A percentile compares a stretch with the other conserved stretches of the same genome.
Evolutionary conservation across 2,797 vertebrate species (phyloP).

Genomic region (Enteromius argenteus): DNA sequence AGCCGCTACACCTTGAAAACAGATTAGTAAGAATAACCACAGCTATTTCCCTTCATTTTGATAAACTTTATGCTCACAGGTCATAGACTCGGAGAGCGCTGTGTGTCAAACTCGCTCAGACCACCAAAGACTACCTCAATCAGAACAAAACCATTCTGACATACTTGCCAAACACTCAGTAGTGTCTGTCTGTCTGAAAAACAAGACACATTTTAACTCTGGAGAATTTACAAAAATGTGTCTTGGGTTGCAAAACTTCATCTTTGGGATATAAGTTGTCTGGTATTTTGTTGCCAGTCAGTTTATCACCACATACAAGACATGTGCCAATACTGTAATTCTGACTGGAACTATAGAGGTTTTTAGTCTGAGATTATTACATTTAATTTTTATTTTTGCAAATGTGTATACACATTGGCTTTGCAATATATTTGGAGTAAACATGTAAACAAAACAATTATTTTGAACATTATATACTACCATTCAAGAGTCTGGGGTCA

Average conservation of each 20-base stretch:
- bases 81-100: not conserved
- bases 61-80: slow-evolving; percentile 53
- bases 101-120: slow-evolving; percentile 15
- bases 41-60: slow-evolving; percentile 56
- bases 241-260: not conserved
- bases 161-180: not conserved
- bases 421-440: not conserved
- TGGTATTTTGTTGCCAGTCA: not conserved
- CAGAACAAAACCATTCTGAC: not conserved
- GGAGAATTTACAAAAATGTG: not conserved
- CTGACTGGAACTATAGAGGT: not conserved
- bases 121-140: slow-evolving; percentile 32
- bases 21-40: slow-evolving; percentile 48
- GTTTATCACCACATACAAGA: not conserved
- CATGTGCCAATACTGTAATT: not conserved
- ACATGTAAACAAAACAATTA: not conserved
- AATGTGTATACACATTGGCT: not conserved
- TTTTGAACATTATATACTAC: not conserved
- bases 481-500: not conserved
- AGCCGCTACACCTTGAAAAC: slow-evolving; percentile 42
- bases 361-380: not conserved
- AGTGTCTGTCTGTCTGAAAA: not conserved
- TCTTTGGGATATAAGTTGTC: not conserved
- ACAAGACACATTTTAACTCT: not conserved
- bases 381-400: too few relatives aligned